These are phyloP conservation scores for Dorcus hopei DNA, from an alignment of 2,888 invertebrate species.

Conservation along the genomic window DNA sequence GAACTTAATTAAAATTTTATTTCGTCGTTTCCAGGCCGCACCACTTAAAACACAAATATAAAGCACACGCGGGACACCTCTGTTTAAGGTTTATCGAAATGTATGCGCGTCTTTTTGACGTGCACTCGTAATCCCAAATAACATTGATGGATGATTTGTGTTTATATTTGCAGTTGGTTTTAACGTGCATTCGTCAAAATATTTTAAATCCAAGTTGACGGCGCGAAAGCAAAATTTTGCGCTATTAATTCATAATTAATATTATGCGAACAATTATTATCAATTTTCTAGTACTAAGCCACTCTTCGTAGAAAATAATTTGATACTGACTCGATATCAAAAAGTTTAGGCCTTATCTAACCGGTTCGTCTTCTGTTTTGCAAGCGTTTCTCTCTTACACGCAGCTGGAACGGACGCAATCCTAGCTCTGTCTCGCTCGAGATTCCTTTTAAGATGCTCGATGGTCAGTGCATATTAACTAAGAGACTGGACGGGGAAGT, in stretches of 20 bases:
- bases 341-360: slow-evolving; percentile 35
- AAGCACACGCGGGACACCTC: too few relatives aligned
- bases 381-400: slow-evolving; percentile 31
- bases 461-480: slow-evolving; percentile 21
- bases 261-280: background rate
- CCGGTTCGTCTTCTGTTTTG: slow-evolving; percentile 41
- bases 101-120: too few relatives aligned
- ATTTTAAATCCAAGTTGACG: slow-evolving; percentile 20
- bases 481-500: slow-evolving; percentile 37
- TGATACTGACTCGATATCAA: slow-evolving; percentile 38
- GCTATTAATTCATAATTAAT: slow-evolving; percentile 3
- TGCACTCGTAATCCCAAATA: slow-evolving; percentile 17
- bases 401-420: slow-evolving; percentile 31
- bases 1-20: too few relatives aligned
- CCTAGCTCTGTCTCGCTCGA: slow-evolving; percentile 26
- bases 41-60: too few relatives aligned
- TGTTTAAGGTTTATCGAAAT: too few relatives aligned
- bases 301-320: slow-evolving; percentile 14
- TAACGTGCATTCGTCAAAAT: slow-evolving; percentile 26
- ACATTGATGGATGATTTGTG: slow-evolving; percentile 21
- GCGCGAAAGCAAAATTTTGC: slow-evolving; percentile 16
- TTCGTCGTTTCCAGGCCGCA: too few relatives aligned
- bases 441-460: slow-evolving; percentile 23
- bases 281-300: background rate
- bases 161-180: slow-evolving; percentile 23